Base-by-base conservation (phyloP, 92 coral and sea anemone genomes). In the Heteractis magnifica region DNA sequence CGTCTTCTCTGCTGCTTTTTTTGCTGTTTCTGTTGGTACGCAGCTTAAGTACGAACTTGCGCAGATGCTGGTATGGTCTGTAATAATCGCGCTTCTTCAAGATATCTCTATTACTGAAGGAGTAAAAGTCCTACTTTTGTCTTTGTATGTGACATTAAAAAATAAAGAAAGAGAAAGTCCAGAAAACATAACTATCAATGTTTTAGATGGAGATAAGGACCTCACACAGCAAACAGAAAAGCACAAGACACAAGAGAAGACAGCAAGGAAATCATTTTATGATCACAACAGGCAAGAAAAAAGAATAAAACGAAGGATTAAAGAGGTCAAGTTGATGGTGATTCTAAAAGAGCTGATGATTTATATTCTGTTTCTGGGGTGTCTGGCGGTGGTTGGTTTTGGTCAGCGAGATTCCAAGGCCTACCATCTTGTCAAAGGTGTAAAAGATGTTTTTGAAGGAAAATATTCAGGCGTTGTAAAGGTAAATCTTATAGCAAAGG, bases 331-430 rank as follows among this genome's bases (percentile, higher is more conserved):
- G 51, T 14, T 79, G 51, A 72, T 23, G 8, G 10, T 7, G 60
- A 59, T 86, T 34, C 76, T 86, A 14, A 86, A 86, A 75, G 89
- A 86, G 18, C 49, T 86, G 26, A 14, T 71, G 75, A 50, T 86
- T 19, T 86, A 86, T 65, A 16, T 59, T 5, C 4, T 86, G 49
- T 86, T 86, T 26, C 84, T 86, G n/a, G 85, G 89, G 11, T 86
- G 89, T 60, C 60, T 86, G 49, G 83, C 72, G 5, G 72, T 79
- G 70, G 84, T 86, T 18, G 84, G 89, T 8, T 52, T 70, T 16
- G 78, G 74, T 9, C 85, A 86, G 16, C 56, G 89, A 19, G 74
- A 79, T 51, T 60, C 89, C 11, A 19, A 44, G 75, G 71, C 79
- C 9, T 79, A 23, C 68, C 52, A 59, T n/a, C 51, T 86, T 5